Percentiles rank a stretch among this genome's conserved stretches.
These are phyloP conservation scores for Delia radicum DNA, from an alignment of 1,140 invertebrate species.

Conservation along the genomic window DNA sequence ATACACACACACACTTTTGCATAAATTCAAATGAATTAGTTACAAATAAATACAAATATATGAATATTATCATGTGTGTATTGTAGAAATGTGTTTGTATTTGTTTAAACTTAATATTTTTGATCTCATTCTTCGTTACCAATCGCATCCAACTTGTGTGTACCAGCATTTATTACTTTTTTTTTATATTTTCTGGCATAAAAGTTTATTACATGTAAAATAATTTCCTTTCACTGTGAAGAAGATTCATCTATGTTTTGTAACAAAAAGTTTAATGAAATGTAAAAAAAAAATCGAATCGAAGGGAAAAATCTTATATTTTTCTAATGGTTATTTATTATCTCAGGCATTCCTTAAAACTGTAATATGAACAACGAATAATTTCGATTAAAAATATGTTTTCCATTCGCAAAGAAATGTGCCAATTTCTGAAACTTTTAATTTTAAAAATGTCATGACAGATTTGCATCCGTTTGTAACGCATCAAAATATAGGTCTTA, in stretches of 20 bases:
- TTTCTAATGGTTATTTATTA: no score
- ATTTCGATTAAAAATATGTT: no score
- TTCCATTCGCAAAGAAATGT: no score
- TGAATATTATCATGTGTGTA: not conserved
- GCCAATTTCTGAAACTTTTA: no score
- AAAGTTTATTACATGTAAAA: constrained; percentile 15
- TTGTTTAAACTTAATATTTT: not conserved
- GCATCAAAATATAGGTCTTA: no score
- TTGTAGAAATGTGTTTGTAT: not conserved
- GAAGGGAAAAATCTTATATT: no score
- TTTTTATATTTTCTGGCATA: not conserved
- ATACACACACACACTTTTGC: not conserved
- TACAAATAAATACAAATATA: not conserved
- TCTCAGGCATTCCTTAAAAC: no score
- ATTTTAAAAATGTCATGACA: no score
- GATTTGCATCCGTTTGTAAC: no score
- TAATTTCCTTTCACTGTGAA: constrained; percentile 11
- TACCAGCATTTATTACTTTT: not conserved
- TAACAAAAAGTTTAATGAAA: constrained; percentile 7
- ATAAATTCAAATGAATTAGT: not conserved
- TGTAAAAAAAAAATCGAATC: constrained; percentile 11
- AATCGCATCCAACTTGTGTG: not conserved
- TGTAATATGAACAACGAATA: no score
- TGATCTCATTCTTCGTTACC: not conserved
- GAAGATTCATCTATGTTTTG: not conserved